Base-by-base conservation (phyloP, 2,888 invertebrate species). In the Pollenia angustigena region DNA sequence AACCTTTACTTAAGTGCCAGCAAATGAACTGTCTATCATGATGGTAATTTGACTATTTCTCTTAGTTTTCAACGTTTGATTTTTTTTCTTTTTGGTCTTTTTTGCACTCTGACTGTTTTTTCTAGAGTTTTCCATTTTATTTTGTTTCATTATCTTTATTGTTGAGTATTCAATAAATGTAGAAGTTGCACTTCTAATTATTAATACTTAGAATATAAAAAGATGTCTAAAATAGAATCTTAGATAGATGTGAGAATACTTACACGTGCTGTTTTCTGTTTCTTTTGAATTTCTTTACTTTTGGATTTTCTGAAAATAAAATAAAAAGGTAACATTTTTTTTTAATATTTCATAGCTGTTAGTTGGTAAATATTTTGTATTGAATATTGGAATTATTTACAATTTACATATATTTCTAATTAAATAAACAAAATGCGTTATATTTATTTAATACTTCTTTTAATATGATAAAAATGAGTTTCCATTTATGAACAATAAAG, bases 1-100 rank as follows among this genome's bases (percentile, higher is more conserved):
- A 87, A 87, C 74, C 84, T 69, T 12, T 81, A 74, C 68, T 66
- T 74, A 84, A 84, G 81, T 87, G 84, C 50, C 78, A 78, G 64
- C 62, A 81, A 64, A 87, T 81, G 74, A 78, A 81, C 81, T 64
- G 78, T 75, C 80, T 58, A 32, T 85, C 75, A 52, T 82, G 69
- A 74, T 48, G 64, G 18, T 56, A 56, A 78, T 80, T 66, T 75
- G 48, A 60, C 12, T 40, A 9, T 60, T 71, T 62, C 12, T 62
- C 48, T 62, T 44, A n/a, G 11, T 44, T 62, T n/a, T 40, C n/a
- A 16, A 32, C 32, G 32, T 40, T 44, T 44, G 0, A 62, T 80
- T 46, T 23, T 1, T 1, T 32, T 56, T n/a, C 18, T 42, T 0
- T 69, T 60, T 60, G 1, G 18, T 12, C 6, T 58, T 58, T 14